A percentile compares a stretch with the other conserved stretches of the same genome.
These are phyloP conservation scores for Scleropages formosus DNA, from an alignment of 2,797 vertebrate genomes.

Conservation along the genomic window DNA sequence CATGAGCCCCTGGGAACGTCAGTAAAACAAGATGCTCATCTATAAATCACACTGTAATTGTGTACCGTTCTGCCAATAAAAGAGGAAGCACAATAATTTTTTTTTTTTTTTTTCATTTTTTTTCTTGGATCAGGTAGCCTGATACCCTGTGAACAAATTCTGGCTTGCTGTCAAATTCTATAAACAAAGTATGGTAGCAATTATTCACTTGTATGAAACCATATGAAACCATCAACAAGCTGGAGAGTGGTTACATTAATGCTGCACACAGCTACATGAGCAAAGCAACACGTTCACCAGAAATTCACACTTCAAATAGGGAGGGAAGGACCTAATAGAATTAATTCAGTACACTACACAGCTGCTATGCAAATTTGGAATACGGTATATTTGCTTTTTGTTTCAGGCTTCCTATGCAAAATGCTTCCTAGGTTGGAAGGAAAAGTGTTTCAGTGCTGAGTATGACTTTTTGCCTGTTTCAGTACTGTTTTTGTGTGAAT, in stretches of 20 bases:
- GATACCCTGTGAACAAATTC: constrained; percentile 14
- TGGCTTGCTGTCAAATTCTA: constrained; percentile 30
- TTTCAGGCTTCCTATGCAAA: no score
- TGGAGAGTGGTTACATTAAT: constrained; percentile 3
- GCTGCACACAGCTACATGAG: not conserved
- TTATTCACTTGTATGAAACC: constrained; percentile 26
- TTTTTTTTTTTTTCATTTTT: constrained; percentile 25
- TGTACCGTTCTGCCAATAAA: constrained; percentile 63
- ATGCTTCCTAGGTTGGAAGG: no score
- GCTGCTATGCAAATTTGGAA: no score
- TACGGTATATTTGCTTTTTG: no score
- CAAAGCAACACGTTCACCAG: constrained; percentile 12
- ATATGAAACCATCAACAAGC: constrained; percentile 22
- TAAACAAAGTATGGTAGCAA: constrained; percentile 31
- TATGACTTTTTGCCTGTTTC: no score
- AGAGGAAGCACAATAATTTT: constrained; percentile 61
- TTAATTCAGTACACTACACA: not conserved
- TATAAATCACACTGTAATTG: constrained; percentile 74
- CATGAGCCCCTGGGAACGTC: constrained; percentile 16
- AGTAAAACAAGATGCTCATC: constrained; percentile 57
- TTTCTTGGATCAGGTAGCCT: constrained; percentile 27
- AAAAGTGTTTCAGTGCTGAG: not conserved
- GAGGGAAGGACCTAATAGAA: not conserved
- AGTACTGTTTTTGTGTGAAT: no score
- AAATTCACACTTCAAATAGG: not conserved